Conservation (phyloP, 2,113 vertebrate genomes). For the Oxyruncus cristatus region DNA sequence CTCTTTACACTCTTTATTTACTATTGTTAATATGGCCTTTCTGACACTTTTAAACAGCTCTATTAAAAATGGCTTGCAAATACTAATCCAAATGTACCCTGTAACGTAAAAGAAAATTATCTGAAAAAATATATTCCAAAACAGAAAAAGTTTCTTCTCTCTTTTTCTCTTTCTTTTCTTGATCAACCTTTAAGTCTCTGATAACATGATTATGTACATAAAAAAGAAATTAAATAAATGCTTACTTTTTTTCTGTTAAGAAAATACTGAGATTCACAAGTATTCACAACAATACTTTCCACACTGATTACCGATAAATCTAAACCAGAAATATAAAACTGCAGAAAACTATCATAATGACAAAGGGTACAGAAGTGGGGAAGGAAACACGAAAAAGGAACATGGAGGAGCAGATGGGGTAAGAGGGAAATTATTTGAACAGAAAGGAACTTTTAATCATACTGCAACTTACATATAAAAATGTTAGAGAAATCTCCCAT, state of each 20-base stretch:
- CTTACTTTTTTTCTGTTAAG: neutral
- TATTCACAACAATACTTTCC: neutral
- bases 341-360: neutral
- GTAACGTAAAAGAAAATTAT: neutral
- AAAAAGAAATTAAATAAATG: neutral
- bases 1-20: neutral
- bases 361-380: neutral
- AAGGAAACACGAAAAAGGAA: neutral
- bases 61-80: slow-evolving; percentile 12
- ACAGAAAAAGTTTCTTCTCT: neutral
- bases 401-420: neutral
- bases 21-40: slow-evolving; percentile 12
- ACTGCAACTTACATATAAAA: neutral
- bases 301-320: neutral
- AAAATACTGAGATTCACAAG: neutral
- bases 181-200: neutral
- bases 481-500: neutral
- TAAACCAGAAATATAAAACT: neutral
- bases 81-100: neutral
- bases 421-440: neutral
- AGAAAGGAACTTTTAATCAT: neutral
- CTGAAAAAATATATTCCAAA: neutral
- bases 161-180: neutral
- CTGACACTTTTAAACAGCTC: neutral
- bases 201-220: neutral